Conservation (phyloP, 2,797 vertebrate genomes). For the Eulemur coronatus region DNA sequence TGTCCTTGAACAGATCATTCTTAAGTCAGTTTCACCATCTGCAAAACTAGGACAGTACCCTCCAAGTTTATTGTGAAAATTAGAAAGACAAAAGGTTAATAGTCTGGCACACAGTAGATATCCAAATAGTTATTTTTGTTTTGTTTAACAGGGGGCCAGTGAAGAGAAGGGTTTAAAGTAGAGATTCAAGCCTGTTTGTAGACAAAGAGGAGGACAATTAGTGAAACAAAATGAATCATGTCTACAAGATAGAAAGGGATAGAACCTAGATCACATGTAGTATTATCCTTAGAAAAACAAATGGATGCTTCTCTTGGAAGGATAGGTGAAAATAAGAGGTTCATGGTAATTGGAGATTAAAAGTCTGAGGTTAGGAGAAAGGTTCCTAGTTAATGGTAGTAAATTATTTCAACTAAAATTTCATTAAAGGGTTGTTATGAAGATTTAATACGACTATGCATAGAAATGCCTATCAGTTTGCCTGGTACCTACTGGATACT, state of each 20-base stretch:
- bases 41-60: background rate
- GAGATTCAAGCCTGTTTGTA: background rate
- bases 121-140: background rate
- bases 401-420: constrained; percentile 1
- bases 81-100: background rate
- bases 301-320: background rate
- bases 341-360: background rate
- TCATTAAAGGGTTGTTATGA: background rate
- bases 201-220: background rate
- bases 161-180: background rate
- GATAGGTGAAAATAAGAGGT: background rate
- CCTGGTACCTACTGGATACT: background rate
- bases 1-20: background rate
- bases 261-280: background rate
- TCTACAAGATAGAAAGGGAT: background rate
- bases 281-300: background rate
- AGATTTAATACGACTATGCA: background rate
- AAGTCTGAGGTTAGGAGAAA: background rate
- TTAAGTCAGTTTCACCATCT: background rate
- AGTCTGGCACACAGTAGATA: background rate
- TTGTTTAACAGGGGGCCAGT: background rate
- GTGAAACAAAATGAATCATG: background rate
- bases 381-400: background rate
- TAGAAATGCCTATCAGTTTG: background rate
- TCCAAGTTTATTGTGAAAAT: background rate